Evolutionary conservation across 2,888 invertebrate genomes (phyloP).

Genomic region (Oxycera nigricornis): DNA sequence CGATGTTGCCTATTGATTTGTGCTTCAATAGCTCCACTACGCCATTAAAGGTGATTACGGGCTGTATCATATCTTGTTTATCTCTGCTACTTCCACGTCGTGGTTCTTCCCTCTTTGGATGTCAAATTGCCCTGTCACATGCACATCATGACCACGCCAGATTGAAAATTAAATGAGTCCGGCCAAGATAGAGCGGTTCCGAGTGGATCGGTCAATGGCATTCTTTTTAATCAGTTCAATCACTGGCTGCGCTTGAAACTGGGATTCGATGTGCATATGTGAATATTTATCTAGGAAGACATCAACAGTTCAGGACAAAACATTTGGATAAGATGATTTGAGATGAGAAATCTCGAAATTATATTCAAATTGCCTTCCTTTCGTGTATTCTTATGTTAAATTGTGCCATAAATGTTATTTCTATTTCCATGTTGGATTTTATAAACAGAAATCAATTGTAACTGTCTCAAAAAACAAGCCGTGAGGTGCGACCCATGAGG

Average conservation of each 20-base stretch:
- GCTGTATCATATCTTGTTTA: conserved; percentile 32
- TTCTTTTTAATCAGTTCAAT: conserved; percentile 23
- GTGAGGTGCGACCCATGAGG: too few species aligned
- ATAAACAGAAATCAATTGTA: too few species aligned
- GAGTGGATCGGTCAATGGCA: conserved; percentile 26
- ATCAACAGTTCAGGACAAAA: too few species aligned
- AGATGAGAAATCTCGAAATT: too few species aligned
- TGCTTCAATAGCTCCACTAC: conserved; percentile 35
- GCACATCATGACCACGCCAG: conserved; percentile 33
- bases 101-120: neutral
- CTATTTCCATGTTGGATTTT: too few species aligned
- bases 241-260: too few species aligned
- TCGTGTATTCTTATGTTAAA: too few species aligned
- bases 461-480: too few species aligned
- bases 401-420: too few species aligned
- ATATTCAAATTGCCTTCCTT: too few species aligned
- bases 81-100: conserved; percentile 17
- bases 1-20: conserved; percentile 31
- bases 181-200: neutral
- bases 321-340: too few species aligned
- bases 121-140: conserved; percentile 37
- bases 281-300: neutral
- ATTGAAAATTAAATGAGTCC: conserved; percentile 27
- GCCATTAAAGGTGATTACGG: conserved; percentile 35
- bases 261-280: conserved; percentile 14